phyloP scores from a whole-genome alignment of 2,113 vertebrate species.

The Tor tambroides region DNA sequence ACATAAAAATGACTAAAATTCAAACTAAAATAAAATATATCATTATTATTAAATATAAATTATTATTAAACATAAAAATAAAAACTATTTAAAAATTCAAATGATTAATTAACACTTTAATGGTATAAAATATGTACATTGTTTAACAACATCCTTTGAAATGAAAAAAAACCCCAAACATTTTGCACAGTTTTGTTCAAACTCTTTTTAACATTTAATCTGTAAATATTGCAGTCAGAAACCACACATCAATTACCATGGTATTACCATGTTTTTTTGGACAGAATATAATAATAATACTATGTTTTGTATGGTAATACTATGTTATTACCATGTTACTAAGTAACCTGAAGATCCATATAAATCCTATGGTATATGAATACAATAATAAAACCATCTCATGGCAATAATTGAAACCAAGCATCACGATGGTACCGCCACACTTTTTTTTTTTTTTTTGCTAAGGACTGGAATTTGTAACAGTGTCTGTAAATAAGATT shows the following conservation, averaged over 20 bases:
- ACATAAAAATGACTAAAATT: not conserved
- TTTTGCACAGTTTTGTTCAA: not conserved
- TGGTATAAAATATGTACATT: not conserved
- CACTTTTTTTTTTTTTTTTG: not conserved
- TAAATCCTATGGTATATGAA: not conserved
- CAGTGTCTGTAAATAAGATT: not conserved
- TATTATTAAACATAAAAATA: not conserved
- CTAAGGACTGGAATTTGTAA: not conserved
- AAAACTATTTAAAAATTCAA: not conserved
- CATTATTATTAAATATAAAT: too few species aligned
- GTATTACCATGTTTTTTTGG: not conserved
- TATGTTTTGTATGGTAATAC: too few species aligned
- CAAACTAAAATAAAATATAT: not conserved
- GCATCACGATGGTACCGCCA: too few species aligned
- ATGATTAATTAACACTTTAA: not conserved
- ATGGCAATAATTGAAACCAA: too few species aligned
- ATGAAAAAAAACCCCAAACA: not conserved
- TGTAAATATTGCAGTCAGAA: not conserved
- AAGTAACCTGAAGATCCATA: not conserved
- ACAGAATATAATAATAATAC: not conserved
- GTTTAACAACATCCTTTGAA: not conserved
- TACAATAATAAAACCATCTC: not conserved
- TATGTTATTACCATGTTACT: too few species aligned
- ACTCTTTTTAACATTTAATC: not conserved
- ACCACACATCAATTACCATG: not conserved